Evolutionary conservation across 2,888 invertebrate genomes (phyloP), one percentile per base, ranked within the genome.

Genomic region (Andrena minutula): DNA sequence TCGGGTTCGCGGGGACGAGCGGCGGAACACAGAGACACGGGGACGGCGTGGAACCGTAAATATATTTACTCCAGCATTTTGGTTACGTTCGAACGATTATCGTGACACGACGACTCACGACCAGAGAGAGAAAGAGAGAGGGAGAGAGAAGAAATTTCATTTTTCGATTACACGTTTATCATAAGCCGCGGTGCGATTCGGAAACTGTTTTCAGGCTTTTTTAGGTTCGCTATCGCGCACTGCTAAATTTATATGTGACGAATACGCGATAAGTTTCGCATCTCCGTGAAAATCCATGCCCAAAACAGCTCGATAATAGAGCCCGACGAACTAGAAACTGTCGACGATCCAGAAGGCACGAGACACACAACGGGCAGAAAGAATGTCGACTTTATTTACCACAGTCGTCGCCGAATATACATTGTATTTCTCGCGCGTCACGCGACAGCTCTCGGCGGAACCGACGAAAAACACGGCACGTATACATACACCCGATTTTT

Each of bases 221-320:
- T 83, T 78, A 70, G 70, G 28, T 73, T 65, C 70, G 86, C 83
- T 88, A 88, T 88, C 88, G 82, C 78, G 20, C 51, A 58, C 79
- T 75, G 87, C 88, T 88, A 88, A 88, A 88, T 87, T 88, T 88
- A 88, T 74, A 65, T 83, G 79, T 88, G 88, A 88, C 88, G 84
- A 88, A 82, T 82, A 65, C 71, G 72, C 72, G 88, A 88, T 88
- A 88, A 88, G 78, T 88, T 64, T 64, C 70, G 64, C 81, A 75
- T 79, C 70, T 76, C 72, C 80, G 84, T 81, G 81, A 82, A 86
- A 86, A 86, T 86, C 72, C 74, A 64, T 74, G 68, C 74, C 79
- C 47, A n/a, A 61, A 75, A 79, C 79, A 68, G 20, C 53, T 83
- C 60, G 86, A 85, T 84, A 80, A 86, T 74, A 78, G 75, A 64